Conservation (phyloP, 2,797 vertebrate species). For the Phyllotis vaccarum region DNA sequence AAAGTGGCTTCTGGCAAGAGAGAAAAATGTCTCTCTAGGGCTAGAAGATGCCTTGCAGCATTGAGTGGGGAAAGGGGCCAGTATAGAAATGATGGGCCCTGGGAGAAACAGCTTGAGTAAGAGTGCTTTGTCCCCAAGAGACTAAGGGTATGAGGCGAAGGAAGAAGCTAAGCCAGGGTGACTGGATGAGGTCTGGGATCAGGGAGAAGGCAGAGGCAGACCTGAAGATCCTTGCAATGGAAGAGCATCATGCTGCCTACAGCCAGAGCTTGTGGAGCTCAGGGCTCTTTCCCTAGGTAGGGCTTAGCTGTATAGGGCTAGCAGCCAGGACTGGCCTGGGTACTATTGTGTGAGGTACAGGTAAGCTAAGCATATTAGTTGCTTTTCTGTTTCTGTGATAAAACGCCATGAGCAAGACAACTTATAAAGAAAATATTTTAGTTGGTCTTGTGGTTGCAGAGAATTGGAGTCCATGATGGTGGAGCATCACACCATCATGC, state of each 20-base stretch:
- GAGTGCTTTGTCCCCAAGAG: background rate
- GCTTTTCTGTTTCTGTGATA: background rate
- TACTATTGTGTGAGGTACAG: background rate
- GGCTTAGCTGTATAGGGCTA: background rate
- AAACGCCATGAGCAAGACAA: background rate
- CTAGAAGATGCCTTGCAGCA: background rate
- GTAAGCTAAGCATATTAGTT: background rate
- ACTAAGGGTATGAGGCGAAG: background rate
- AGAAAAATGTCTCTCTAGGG: slow-evolving; percentile 2
- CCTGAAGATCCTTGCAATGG: background rate
- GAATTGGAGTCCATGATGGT: background rate
- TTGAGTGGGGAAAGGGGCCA: rapidly evolving
- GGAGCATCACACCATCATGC: background rate
- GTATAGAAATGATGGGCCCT: background rate
- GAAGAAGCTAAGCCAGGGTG: background rate
- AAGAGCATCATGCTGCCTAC: background rate
- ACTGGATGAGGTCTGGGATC: background rate
- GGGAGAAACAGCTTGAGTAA: background rate
- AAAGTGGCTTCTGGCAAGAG: slow-evolving; percentile 50
- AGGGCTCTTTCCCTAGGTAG: background rate
- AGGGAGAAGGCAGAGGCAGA: background rate
- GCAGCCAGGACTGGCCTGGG: background rate
- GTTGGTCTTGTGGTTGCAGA: background rate
- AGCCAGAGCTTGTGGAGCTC: background rate
- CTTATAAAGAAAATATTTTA: background rate